Base-by-base conservation (phyloP, 1,140 invertebrate species). In the Hyphantria cunea region DNA sequence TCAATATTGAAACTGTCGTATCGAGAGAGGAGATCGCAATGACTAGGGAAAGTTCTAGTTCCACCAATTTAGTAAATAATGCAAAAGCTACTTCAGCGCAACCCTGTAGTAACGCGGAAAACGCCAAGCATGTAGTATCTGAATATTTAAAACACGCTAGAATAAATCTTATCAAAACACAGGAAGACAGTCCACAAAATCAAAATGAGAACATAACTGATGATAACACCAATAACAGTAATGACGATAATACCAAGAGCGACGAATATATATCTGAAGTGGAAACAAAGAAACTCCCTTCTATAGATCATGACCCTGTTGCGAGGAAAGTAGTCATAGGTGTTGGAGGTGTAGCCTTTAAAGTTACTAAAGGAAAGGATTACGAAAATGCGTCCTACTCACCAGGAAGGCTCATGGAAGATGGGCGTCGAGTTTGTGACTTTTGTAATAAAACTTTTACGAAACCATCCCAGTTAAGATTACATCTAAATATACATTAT, bases 401-500 rank as follows among this genome's bases (percentile, higher is more conserved):
- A 13, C 89, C 90, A 13, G 88, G 91, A 6, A 82, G 86, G 65
- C 86, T 94, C 44, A 92, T 93, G 65, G 95, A 96, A 74, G 96
- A 97, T 82, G 96, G 96, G 0, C 94, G 95, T 39, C 95, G 95
- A 72, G 93, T 96, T 15, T 99, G 98, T 83, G 93, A 92, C 48
- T 95, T 98, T 69, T 99, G 98, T 90, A 94, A 95, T 59, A 99
- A 98, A 91, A 94, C 95, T 60, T 99, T 99, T 88, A 95, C 94
- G 52, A 97, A 97, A 90, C 95, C 96, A 48, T 96, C 96, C 75
- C 97, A 99, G 84, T 90, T 99, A 65, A 93, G 95, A 55, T 92
- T 99, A 49, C 98, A 99, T 90, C 95, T 98, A 81, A 99, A 99
- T 86, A 98, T 98, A 76, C 98, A 99, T 89, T 98, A 98, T 76